A percentile compares a stretch with the other conserved stretches of the same genome.
These are phyloP conservation scores for Orchesella cincta DNA, from an alignment of 1,140 invertebrate genomes.

Conservation along the genomic window DNA sequence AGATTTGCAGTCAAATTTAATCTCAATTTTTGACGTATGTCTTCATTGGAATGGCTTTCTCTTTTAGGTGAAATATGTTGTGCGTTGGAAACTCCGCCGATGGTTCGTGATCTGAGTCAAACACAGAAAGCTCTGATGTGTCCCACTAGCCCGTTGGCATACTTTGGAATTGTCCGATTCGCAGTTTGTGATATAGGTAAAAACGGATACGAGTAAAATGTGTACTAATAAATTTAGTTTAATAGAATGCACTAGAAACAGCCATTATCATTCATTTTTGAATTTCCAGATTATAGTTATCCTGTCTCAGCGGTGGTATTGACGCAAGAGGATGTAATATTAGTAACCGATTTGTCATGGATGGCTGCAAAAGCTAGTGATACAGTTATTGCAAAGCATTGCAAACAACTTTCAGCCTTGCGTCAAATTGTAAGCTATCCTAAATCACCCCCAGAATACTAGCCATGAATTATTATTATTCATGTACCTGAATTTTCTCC, in stretches of 20 bases:
- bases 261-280: not conserved
- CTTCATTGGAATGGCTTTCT: not conserved
- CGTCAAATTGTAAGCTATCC: constrained; percentile 46
- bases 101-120: constrained; percentile 48
- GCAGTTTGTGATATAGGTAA: constrained; percentile 43
- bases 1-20: not conserved
- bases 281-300: constrained; percentile 40
- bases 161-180: constrained; percentile 47
- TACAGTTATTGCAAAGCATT: constrained; percentile 33
- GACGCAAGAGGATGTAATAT: constrained; percentile 44
- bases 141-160: constrained; percentile 38
- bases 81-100: constrained; percentile 39
- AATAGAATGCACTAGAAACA: not conserved
- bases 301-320: constrained; percentile 42
- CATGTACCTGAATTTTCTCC: not conserved
- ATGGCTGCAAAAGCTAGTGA: constrained; percentile 27
- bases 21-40: not conserved
- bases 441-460: not conserved
- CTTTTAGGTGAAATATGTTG: constrained; percentile 44
- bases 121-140: constrained; percentile 47
- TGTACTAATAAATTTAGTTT: constrained; percentile 11
- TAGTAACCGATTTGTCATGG: constrained; percentile 43
- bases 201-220: not conserved
- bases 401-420: constrained; percentile 25
- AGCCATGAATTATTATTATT: not conserved